phyloP scores from a whole-genome alignment of 2,113 vertebrate genomes.

The Hippocampus comes region DNA sequence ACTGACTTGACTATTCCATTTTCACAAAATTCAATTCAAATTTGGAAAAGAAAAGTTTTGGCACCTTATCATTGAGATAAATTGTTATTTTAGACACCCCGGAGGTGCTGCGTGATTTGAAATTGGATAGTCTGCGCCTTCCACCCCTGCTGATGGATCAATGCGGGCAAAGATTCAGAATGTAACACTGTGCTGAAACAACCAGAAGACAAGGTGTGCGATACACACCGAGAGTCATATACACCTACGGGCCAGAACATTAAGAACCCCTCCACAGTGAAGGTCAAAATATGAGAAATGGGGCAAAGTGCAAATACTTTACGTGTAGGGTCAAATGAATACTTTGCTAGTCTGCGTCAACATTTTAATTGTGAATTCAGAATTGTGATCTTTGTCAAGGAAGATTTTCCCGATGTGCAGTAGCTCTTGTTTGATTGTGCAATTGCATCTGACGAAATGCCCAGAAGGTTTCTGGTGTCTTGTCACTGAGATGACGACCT shows the following conservation, averaged over 20 bases:
- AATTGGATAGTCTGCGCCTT: conserved; percentile 35
- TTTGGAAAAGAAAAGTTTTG: conserved; percentile 23
- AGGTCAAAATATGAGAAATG: not conserved
- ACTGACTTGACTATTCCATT: not conserved
- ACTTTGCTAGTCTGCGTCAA: too few species aligned
- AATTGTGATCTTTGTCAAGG: not conserved
- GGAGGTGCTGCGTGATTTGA: conserved; percentile 26
- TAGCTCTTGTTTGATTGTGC: not conserved
- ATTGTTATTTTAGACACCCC: conserved; percentile 47
- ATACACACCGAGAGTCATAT: not conserved
- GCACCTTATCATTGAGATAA: conserved; percentile 29
- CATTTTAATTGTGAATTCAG: not conserved
- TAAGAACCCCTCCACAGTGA: not conserved
- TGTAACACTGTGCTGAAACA: conserved; percentile 19
- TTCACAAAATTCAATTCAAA: conserved; percentile 14
- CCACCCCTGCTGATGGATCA: conserved; percentile 13
- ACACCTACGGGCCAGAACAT: not conserved
- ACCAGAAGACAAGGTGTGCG: conserved; percentile 5
- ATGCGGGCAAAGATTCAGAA: conserved; percentile 31
- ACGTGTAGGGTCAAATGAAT: too few species aligned
- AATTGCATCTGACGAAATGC: not conserved
- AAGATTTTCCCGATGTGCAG: not conserved
- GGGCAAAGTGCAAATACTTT: too few species aligned
- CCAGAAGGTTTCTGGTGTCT: too few species aligned
- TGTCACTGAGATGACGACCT: too few species aligned